Conservation (phyloP, 2,797 vertebrate species). For the Sylvilagus floridanus region DNA sequence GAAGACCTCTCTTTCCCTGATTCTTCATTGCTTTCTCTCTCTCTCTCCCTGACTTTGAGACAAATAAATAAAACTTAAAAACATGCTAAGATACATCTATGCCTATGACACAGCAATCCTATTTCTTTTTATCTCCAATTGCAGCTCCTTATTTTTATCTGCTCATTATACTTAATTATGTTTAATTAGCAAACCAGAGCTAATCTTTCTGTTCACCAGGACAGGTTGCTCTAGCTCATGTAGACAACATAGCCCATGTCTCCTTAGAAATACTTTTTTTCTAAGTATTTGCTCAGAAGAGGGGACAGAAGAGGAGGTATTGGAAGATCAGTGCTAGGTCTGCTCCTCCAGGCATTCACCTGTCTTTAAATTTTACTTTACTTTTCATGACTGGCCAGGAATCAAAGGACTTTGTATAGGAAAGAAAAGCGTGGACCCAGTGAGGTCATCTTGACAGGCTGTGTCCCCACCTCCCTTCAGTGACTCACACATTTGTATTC, state of each 20-base stretch:
- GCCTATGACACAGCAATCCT: neutral
- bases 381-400: neutral
- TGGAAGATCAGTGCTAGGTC: neutral
- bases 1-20: no score
- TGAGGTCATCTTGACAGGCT: constrained; percentile 1
- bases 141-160: constrained; percentile 23
- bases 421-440: neutral
- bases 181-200: constrained; percentile 38
- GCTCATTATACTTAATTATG: constrained; percentile 45
- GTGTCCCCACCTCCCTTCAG: neutral
- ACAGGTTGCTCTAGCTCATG: neutral
- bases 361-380: neutral
- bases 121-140: constrained; percentile 14
- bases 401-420: neutral
- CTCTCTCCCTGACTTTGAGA: no score
- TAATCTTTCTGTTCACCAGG: neutral
- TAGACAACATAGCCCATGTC: neutral
- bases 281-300: neutral
- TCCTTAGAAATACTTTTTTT: neutral
- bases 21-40: no score
- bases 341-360: neutral
- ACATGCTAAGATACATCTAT: neutral
- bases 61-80: neutral
- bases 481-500: constrained; percentile 40
- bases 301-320: neutral